Conservation (phyloP, 2,797 vertebrate species). For the Clarias fuscus region DNA sequence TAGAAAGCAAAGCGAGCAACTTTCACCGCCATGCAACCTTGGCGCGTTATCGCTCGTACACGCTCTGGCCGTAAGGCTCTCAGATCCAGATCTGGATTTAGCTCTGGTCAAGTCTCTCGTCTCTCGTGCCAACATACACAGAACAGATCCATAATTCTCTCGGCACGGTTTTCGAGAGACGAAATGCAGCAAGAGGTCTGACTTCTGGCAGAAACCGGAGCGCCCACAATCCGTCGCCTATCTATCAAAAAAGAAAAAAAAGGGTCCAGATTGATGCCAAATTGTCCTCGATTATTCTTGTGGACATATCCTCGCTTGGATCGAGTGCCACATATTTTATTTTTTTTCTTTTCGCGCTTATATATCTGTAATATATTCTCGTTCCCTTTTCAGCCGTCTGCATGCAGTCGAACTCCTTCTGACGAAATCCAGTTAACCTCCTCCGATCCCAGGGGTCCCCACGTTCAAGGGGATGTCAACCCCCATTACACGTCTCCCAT, state of each 20-base stretch:
- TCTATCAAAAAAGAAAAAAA: conserved; percentile 1
- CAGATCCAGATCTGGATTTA: conserved; percentile 59
- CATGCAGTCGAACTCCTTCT: conserved; percentile 40
- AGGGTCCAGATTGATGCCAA: neutral
- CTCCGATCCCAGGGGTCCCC: conserved; percentile 56
- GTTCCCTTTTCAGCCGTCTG: conserved; percentile 24
- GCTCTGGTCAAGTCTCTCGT: conserved; percentile 63
- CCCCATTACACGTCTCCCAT: conserved; percentile 55
- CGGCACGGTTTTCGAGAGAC: conserved; percentile 43
- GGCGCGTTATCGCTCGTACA: conserved; percentile 56
- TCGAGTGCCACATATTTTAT: neutral
- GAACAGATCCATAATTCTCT: conserved; percentile 64
- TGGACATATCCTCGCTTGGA: neutral
- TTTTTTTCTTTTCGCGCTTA: neutral
- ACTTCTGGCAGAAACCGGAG: conserved; percentile 50
- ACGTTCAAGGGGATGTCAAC: conserved; percentile 56
- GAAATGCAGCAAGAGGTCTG: conserved; percentile 19
- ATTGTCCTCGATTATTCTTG: neutral
- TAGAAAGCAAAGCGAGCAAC: conserved; percentile 30
- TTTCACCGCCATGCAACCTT: conserved; percentile 41
- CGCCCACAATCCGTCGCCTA: neutral
- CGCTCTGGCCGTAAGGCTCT: conserved; percentile 54
- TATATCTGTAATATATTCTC: conserved; percentile 33
- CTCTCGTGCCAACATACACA: conserved; percentile 68
- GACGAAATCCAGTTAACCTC: conserved; percentile 65